A percentile compares a stretch with the other conserved stretches of the same genome.
Conservation (phyloP, 2,113 vertebrate species). For the Odocoileus hemionus region DNA sequence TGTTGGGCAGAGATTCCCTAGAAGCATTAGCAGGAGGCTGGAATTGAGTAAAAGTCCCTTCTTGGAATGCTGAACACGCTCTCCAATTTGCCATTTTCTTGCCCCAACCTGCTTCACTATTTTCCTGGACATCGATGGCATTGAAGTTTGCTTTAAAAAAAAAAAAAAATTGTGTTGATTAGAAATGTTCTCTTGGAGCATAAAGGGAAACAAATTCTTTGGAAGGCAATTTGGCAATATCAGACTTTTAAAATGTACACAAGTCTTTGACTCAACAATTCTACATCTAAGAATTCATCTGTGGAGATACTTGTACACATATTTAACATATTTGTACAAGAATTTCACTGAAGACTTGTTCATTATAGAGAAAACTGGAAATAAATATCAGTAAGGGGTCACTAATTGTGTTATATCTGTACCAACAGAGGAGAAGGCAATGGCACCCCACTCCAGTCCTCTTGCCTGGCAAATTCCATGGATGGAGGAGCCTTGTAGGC, state of each 20-base stretch:
- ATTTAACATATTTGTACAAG: background rate
- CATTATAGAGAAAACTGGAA: background rate
- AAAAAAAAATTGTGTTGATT: background rate
- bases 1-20: background rate
- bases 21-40: background rate
- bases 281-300: background rate
- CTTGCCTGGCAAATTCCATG: too few species aligned
- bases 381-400: background rate
- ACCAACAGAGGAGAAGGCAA: background rate
- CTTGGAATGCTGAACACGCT: background rate
- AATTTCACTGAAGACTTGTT: background rate
- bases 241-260: background rate
- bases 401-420: background rate
- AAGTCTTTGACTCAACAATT: background rate
- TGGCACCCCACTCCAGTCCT: too few species aligned
- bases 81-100: background rate
- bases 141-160: background rate
- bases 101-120: background rate
- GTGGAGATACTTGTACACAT: background rate
- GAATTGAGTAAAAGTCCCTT: background rate
- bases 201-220: background rate
- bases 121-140: background rate
- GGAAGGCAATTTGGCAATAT: background rate
- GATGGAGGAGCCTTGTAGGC: too few species aligned
- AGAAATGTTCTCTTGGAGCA: background rate